These are phyloP conservation scores for Hypanus sabinus DNA, from an alignment of 2,113 vertebrate species.

Conservation along the genomic window DNA sequence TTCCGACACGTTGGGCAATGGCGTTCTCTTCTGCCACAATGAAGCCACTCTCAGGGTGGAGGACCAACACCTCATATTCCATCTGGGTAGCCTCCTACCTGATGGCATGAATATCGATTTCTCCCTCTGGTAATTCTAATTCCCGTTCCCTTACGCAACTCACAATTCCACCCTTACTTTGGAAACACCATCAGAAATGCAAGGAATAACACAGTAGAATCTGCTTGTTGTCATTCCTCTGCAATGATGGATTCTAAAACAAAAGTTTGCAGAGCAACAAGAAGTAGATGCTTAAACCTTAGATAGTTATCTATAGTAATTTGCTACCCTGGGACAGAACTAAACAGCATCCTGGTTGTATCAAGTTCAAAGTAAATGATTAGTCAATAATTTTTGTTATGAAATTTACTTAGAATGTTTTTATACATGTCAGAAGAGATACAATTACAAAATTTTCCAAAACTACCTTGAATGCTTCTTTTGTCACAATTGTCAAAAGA, in stretches of 20 bases:
- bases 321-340: not conserved
- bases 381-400: not conserved
- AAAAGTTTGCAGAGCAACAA: not conserved
- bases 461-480: not conserved
- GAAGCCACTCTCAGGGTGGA: no score
- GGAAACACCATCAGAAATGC: not conserved
- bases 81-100: no score
- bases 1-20: no score
- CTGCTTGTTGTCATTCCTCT: not conserved
- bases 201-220: not conserved
- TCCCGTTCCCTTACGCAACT: not conserved
- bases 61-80: no score
- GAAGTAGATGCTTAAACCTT: not conserved
- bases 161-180: not conserved
- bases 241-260: not conserved
- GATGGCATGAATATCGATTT: no score
- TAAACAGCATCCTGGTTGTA: not conserved
- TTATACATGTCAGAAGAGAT: not conserved
- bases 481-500: not conserved
- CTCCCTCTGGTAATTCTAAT: no score
- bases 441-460: not conserved
- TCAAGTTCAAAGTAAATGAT: not conserved
- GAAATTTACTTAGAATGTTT: no score
- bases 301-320: not conserved
- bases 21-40: no score